A percentile compares a stretch with the other conserved stretches of the same genome.
These are phyloP conservation scores for Chrysopilus asiliformis DNA, from an alignment of 2,888 invertebrate genomes.

Conservation along the genomic window DNA sequence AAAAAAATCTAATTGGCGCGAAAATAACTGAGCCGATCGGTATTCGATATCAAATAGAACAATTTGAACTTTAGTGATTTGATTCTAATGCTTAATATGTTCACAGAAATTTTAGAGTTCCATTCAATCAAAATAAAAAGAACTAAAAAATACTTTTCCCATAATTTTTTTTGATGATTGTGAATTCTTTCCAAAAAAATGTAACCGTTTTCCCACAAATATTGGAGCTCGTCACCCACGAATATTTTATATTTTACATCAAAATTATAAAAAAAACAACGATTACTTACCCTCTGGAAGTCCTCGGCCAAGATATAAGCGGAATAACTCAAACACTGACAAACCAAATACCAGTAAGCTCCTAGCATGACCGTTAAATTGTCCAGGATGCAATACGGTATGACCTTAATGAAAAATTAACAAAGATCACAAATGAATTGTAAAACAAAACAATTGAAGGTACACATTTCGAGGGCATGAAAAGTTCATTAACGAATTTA, in stretches of 20 bases:
- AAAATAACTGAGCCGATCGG: too few species aligned
- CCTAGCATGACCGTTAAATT: conserved; percentile 54
- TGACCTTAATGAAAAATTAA: conserved; percentile 29
- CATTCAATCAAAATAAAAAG: background rate
- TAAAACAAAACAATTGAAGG: background rate
- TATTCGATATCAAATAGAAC: too few species aligned
- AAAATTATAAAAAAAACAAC: background rate
- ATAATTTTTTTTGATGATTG: too few species aligned
- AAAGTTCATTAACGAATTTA: conserved; percentile 6
- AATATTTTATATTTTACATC: background rate
- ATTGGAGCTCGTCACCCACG: too few species aligned
- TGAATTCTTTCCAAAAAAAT: too few species aligned
- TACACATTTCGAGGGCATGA: background rate
- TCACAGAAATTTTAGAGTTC: background rate
- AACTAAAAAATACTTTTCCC: too few species aligned
- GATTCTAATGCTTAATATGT: too few species aligned
- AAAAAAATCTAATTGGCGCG: too few species aligned
- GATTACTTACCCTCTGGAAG: conserved; percentile 43
- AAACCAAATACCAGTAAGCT: conserved; percentile 57
- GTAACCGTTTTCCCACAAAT: too few species aligned
- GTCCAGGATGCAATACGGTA: conserved; percentile 57
- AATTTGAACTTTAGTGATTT: too few species aligned
- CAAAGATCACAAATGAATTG: background rate
- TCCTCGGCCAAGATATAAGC: conserved; percentile 54
- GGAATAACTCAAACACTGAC: conserved; percentile 48